Conservation (phyloP, 2,113 vertebrate species). For the Poecile atricapillus region DNA sequence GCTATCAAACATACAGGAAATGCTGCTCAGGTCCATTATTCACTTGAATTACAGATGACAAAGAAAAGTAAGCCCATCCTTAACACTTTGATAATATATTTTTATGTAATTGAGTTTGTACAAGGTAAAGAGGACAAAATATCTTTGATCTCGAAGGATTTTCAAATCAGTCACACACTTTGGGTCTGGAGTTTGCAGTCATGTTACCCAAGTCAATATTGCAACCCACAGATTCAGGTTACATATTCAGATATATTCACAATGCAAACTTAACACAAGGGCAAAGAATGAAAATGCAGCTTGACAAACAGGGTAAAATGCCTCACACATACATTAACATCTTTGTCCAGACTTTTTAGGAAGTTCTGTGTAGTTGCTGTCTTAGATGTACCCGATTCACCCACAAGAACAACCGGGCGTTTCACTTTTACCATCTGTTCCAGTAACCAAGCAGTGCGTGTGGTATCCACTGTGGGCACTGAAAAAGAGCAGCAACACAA, state of each 20-base stretch:
- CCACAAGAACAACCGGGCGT: slow-evolving; percentile 87
- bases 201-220: background rate
- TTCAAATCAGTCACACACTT: background rate
- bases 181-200: background rate
- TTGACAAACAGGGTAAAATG: background rate
- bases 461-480: slow-evolving; percentile 96
- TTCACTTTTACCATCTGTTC: slow-evolving; percentile 90
- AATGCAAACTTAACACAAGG: background rate
- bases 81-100: background rate
- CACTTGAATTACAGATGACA: background rate
- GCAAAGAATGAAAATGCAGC: background rate
- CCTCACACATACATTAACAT: slow-evolving; percentile 74
- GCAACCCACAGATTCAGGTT: background rate
- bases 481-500: background rate
- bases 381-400: slow-evolving; percentile 95
- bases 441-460: slow-evolving; percentile 85
- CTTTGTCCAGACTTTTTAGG: slow-evolving; percentile 79
- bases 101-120: background rate
- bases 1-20: background rate
- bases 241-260: background rate
- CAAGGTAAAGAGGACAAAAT: background rate
- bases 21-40: background rate
- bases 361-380: slow-evolving; percentile 93
- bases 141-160: background rate
- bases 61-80: background rate